phyloP scores from a whole-genome alignment of 2,797 vertebrate species.

The Xenops minutus region DNA sequence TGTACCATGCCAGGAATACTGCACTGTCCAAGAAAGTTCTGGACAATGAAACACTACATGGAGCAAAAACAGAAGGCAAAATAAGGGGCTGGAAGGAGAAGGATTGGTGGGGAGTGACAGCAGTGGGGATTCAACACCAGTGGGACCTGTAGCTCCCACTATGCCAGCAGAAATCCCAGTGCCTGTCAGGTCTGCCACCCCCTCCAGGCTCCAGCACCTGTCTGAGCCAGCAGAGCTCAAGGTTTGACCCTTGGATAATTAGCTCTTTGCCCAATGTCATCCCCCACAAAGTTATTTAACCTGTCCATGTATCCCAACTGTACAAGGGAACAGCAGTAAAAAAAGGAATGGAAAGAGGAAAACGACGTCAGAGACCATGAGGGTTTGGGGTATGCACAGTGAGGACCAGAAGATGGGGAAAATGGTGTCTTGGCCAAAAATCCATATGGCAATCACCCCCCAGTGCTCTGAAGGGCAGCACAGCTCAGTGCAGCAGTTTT shows the following conservation, averaged over 20 bases:
- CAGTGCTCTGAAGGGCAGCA: background rate
- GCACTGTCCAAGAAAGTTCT: no score
- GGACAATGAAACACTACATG: no score
- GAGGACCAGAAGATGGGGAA: background rate
- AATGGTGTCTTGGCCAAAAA: background rate
- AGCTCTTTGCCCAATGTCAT: background rate
- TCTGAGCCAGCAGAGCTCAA: background rate
- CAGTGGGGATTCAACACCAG: no score
- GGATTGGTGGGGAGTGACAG: no score
- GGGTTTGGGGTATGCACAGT: background rate
- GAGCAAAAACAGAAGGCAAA: no score
- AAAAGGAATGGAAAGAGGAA: background rate
- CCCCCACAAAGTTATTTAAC: background rate
- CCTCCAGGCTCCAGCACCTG: background rate
- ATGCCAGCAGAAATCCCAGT: no score
- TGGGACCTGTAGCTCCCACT: no score
- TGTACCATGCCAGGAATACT: no score
- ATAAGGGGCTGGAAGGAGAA: no score
- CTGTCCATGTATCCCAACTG: background rate
- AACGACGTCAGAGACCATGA: accelerated
- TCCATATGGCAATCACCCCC: background rate
- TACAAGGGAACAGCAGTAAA: background rate
- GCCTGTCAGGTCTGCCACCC: background rate
- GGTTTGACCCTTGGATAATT: background rate
- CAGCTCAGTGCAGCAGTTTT: background rate